phyloP scores from a whole-genome alignment of 2,888 invertebrate genomes.

The Stratiomys singularior region DNA sequence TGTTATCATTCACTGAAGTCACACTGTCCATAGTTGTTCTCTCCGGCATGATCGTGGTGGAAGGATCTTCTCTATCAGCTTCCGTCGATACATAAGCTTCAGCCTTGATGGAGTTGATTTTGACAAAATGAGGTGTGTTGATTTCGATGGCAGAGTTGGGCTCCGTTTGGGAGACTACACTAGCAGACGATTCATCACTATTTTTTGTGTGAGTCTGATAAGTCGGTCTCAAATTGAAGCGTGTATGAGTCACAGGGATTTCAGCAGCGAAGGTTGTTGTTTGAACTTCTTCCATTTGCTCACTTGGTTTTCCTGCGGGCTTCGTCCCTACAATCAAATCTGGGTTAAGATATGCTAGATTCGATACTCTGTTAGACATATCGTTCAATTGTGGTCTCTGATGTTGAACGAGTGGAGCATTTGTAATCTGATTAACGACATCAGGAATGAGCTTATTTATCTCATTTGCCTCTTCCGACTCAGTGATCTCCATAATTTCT shows the following conservation, averaged over 20 bases:
- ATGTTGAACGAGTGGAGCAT: constrained; percentile 9
- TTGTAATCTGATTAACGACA: constrained; percentile 61
- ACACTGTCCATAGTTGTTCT: neutral
- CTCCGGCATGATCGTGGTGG: neutral
- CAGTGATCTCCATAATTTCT: constrained; percentile 52
- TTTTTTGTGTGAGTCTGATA: constrained; percentile 34
- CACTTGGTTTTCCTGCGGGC: constrained; percentile 48
- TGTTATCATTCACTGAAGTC: neutral
- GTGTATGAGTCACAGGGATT: constrained; percentile 17
- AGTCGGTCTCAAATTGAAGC: constrained; percentile 32
- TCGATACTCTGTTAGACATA: constrained; percentile 57
- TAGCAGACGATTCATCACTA: neutral
- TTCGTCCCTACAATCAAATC: constrained; percentile 55
- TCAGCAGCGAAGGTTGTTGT: constrained; percentile 19
- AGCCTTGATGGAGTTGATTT: constrained; percentile 35
- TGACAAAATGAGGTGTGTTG: constrained; percentile 23
- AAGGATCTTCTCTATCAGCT: neutral
- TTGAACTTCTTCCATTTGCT: neutral
- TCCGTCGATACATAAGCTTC: constrained; percentile 25
- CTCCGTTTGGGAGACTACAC: constrained; percentile 16
- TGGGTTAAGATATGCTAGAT: constrained; percentile 60
- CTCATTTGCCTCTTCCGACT: constrained; percentile 60
- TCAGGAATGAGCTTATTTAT: constrained; percentile 62
- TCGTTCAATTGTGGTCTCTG: constrained; percentile 12
- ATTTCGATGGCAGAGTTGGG: constrained; percentile 21